Conservation (phyloP, 2,888 invertebrate genomes). For the Julus scandinavius region DNA sequence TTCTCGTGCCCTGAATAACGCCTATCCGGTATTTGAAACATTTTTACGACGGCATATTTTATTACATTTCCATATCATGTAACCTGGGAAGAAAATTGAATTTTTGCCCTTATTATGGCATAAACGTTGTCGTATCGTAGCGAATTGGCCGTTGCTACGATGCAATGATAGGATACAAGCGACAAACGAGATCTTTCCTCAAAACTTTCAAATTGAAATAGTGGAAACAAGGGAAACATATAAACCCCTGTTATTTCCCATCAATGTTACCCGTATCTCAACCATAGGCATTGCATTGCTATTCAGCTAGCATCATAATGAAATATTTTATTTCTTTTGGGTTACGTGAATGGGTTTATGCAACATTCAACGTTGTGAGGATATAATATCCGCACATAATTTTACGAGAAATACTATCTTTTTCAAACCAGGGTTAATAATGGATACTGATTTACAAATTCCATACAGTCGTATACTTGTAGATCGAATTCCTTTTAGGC, state of each 20-base stretch:
- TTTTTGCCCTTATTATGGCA: constrained; percentile 29
- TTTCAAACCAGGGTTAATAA: no score
- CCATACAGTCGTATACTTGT: no score
- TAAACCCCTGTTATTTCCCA: constrained; percentile 1
- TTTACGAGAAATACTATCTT: no score
- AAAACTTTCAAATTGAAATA: not conserved
- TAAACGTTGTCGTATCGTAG: constrained; percentile 23
- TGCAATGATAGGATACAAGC: not conserved
- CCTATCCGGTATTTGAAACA: not conserved
- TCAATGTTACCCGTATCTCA: not conserved
- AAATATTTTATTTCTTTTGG: not conserved
- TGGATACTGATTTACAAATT: no score
- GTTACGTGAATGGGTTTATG: not conserved
- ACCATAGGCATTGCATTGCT: not conserved
- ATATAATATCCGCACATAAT: not conserved
- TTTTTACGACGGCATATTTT: constrained; percentile 12
- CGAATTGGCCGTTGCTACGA: not conserved
- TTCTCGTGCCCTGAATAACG: not conserved
- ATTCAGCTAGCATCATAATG: not conserved
- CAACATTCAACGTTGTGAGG: not conserved
- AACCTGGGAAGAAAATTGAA: constrained; percentile 20
- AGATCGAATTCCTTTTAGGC: no score
- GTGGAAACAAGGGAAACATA: constrained; percentile 24
- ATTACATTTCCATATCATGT: constrained; percentile 25
- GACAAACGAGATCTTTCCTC: constrained; percentile 4